Base-by-base conservation (phyloP, 2,888 invertebrate genomes). In the Muschampia plurimacula region DNA sequence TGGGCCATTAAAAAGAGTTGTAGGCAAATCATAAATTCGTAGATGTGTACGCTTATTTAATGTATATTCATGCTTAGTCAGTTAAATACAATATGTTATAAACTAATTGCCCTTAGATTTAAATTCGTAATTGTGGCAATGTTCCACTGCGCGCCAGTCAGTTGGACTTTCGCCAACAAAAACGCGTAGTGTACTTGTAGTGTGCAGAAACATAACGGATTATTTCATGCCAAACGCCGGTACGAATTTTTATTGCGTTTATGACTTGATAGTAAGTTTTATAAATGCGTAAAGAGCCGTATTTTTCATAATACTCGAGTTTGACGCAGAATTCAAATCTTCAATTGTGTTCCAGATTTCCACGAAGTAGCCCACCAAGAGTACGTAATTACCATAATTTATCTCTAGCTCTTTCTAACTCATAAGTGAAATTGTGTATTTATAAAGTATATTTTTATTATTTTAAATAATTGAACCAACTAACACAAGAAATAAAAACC, bases 91-190 rank as follows among this genome's bases (percentile, higher is more conserved):
- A 65, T 59, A 57, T 41, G 10, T 71, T 66, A 71, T 39, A 66
- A 13, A 39, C 28, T 71, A 71, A 66, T 71, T 71, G 71, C 71
- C 60, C 49, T 52, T 57, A 65, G 46, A 59, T 65, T 70, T 36
- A 57, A 62, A 59, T 65, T 28, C 52, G 49, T 62, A 60, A 62
- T 66, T 66, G 66, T 66, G 71, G 66, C 52, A 71, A 65, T 36
- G 69, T 75, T 77, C 73, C 72, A 57, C 67, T 44, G 36, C 65
- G 73, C 62, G 69, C 72, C 2, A 66, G 75, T 55, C 73, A 74
- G 74, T 77, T 78, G 78, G 77, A 72, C 8, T 13, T 9, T 8
- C 15, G 76, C 78, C 78, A 78, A 72, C 62, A 59, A 74, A 71
- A 78, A 73, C 72, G 74, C 74, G 69, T 66, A 49, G 39, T n/a